Percentiles rank a stretch among this genome's conserved stretches.
Evolutionary conservation across 2,888 invertebrate species (phyloP).

Genomic region (Epiblema foenella): DNA sequence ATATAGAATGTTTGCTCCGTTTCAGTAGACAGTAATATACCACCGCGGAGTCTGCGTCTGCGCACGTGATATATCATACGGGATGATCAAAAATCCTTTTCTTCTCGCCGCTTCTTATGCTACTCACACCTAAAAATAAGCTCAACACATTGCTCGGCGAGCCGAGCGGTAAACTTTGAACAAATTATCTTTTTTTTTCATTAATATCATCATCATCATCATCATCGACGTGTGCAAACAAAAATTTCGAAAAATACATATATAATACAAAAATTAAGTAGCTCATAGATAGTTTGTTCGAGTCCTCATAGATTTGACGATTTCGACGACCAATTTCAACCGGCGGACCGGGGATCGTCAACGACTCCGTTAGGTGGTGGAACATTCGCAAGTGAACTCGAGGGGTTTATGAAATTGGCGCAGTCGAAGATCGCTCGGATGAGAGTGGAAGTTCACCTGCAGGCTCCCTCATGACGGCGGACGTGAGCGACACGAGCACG

Average conservation of each 20-base stretch:
- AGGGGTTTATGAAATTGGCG: constrained; percentile 67
- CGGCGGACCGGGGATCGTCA: constrained; percentile 43
- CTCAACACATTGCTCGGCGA: constrained; percentile 71
- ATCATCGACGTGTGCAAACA: constrained; percentile 55
- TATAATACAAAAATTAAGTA: constrained; percentile 52
- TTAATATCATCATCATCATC: constrained; percentile 53
- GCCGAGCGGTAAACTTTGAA: constrained; percentile 76
- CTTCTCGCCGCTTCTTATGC: constrained; percentile 77
- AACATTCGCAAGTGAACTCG: constrained; percentile 31
- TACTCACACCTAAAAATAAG: constrained; percentile 84
- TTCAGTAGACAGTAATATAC: constrained; percentile 77
- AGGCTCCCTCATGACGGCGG: constrained; percentile 96
- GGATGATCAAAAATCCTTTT: constrained; percentile 90
- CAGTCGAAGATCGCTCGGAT: constrained; percentile 56
- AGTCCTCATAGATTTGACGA: constrained; percentile 59
- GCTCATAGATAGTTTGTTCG: constrained; percentile 81
- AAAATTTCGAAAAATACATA: constrained; percentile 57
- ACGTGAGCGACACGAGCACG: constrained; percentile 96
- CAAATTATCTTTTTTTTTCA: constrained; percentile 78
- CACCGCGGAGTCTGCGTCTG: constrained; percentile 65
- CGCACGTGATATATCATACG: constrained; percentile 74
- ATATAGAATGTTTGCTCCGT: constrained; percentile 80
- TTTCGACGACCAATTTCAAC: constrained; percentile 77
- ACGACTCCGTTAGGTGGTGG: not conserved
- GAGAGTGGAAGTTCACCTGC: constrained; percentile 71